Evolutionary conservation across 64 coral and sea anemone species (phyloP).

Genomic region (Porites australiensis): DNA sequence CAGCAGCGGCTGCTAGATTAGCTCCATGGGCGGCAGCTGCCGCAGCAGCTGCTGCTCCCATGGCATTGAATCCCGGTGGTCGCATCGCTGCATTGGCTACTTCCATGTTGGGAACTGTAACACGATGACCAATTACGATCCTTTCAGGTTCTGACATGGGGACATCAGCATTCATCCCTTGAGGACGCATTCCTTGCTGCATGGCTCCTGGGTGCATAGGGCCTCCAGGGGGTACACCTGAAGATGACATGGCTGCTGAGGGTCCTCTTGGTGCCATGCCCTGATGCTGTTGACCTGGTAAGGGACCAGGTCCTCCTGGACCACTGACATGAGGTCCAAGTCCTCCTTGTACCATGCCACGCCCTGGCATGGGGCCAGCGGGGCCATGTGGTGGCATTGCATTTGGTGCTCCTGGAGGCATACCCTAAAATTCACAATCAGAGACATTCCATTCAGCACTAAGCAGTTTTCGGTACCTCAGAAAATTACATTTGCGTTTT

Average conservation of each 20-base stretch:
- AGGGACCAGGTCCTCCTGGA: conserved; percentile 25
- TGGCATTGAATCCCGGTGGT: conserved; percentile 14
- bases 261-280: conserved; percentile 4
- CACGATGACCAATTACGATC: conserved; percentile 66
- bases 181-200: conserved; percentile 41
- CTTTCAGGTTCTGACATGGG: conserved; percentile 50
- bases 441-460: no score
- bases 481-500: no score
- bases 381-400: conserved; percentile 30
- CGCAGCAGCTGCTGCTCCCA: conserved; percentile 27
- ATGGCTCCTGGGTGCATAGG: conserved; percentile 20
- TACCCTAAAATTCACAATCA: not conserved
- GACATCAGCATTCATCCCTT: conserved; percentile 17
- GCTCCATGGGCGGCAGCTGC: conserved; percentile 21
- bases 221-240: conserved; percentile 7
- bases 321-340: not conserved
- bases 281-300: conserved; percentile 43
- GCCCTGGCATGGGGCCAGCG: conserved; percentile 26
- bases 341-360: not conserved
- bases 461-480: no score
- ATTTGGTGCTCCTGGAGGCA: not conserved
- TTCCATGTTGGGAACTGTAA: conserved; percentile 76
- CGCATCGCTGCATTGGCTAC: conserved; percentile 41
- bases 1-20: conserved; percentile 57
- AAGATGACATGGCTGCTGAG: conserved; percentile 17